These are phyloP conservation scores for Amphipyra tragopoginis DNA, from an alignment of 2,888 invertebrate species.

Conservation along the genomic window DNA sequence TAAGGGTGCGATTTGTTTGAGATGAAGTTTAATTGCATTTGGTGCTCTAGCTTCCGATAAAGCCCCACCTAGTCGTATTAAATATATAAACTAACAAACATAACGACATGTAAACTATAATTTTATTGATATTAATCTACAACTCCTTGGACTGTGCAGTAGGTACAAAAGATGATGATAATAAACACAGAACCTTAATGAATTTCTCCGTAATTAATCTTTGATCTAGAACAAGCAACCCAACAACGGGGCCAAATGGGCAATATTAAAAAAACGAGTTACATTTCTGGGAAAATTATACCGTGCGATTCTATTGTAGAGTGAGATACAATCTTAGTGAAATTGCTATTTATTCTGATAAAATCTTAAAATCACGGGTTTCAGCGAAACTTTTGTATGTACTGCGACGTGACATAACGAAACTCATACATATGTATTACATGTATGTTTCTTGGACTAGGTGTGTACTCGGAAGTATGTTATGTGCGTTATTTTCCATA, in stretches of 20 bases:
- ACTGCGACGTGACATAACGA: conserved; percentile 23
- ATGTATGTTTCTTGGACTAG: conserved; percentile 17
- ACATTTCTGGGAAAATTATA: conserved; percentile 39
- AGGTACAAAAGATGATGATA: conserved; percentile 8
- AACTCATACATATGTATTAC: conserved; percentile 13
- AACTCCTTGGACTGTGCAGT: conserved; percentile 27
- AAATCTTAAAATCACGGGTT: conserved; percentile 47
- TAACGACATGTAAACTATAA: conserved; percentile 4
- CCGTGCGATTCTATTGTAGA: conserved; percentile 57
- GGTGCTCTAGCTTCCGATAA: too few species aligned
- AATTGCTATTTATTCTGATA: conserved; percentile 44
- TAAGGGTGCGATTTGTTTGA: too few species aligned
- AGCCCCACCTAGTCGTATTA: background rate
- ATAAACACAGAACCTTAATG: conserved; percentile 23
- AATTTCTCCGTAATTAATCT: conserved; percentile 37
- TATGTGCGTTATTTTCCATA: conserved; percentile 26
- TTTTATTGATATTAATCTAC: conserved; percentile 20
- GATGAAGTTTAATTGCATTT: too few species aligned
- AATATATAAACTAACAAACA: conserved; percentile 16
- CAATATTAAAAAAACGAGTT: conserved; percentile 33
- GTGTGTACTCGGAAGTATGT: conserved; percentile 42
- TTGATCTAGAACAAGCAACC: conserved; percentile 46
- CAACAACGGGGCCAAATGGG: conserved; percentile 36
- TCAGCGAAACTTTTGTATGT: conserved; percentile 19
- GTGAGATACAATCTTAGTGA: conserved; percentile 51